Percentiles rank a stretch among this genome's conserved stretches.
These are phyloP conservation scores for Vicugna pacos DNA, from an alignment of 2,113 vertebrate genomes.

Conservation along the genomic window DNA sequence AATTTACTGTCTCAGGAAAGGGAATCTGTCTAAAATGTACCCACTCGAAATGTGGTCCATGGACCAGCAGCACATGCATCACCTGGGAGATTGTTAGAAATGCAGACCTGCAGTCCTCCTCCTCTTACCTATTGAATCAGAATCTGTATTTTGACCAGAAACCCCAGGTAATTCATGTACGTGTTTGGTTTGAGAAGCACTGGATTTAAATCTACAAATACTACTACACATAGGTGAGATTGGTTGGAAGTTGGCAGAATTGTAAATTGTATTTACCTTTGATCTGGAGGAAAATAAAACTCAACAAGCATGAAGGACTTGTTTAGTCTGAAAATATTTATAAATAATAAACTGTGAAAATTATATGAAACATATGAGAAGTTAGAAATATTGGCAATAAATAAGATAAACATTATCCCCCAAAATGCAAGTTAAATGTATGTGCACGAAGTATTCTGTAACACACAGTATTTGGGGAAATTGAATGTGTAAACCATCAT, in stretches of 20 bases:
- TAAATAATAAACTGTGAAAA: slow-evolving; percentile 47
- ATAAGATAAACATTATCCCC: neutral
- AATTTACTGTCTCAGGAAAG: neutral
- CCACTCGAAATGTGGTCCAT: neutral
- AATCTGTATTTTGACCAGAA: slow-evolving; percentile 6
- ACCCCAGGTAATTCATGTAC: neutral
- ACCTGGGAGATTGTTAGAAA: neutral
- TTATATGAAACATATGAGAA: slow-evolving; percentile 17
- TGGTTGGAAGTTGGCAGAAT: neutral
- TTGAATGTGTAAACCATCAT: neutral
- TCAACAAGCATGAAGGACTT: neutral
- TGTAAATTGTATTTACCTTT: slow-evolving; percentile 41
- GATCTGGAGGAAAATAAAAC: slow-evolving; percentile 33
- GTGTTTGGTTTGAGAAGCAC: neutral
- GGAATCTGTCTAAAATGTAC: slow-evolving; percentile 13
- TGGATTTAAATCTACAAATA: neutral
- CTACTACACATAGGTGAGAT: neutral
- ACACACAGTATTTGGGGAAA: neutral
- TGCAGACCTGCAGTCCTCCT: neutral
- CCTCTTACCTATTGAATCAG: neutral
- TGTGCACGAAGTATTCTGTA: neutral
- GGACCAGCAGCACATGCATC: neutral
- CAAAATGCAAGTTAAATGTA: neutral
- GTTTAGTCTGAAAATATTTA: slow-evolving; percentile 51
- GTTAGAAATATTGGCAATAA: slow-evolving; percentile 31